Evolutionary conservation across 53 echinoderm and acorn worm genomes (phyloP).

Genomic region (Stichopus horrens): DNA sequence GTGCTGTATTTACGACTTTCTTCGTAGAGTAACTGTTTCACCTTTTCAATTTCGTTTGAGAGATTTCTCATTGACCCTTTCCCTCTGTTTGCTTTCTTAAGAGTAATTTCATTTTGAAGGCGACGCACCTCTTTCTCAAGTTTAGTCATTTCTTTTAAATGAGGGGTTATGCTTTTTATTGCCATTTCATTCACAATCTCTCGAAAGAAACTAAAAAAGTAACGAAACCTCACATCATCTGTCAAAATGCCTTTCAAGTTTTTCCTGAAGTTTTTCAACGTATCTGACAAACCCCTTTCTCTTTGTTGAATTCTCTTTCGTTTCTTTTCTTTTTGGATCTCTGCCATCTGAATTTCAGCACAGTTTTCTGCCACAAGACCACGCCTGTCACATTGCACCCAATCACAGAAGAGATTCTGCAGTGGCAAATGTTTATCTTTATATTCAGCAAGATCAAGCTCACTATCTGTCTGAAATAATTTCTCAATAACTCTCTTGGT

Average conservation of each 20-base stretch:
- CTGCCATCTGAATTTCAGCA: conserved; percentile 22
- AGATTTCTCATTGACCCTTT: background rate
- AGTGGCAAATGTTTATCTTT: conserved; percentile 17
- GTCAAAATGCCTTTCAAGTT: background rate
- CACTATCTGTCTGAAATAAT: background rate
- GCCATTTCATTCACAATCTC: conserved; percentile 18
- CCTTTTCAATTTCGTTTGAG: background rate
- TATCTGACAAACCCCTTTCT: background rate
- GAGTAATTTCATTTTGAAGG: background rate
- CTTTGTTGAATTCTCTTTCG: background rate
- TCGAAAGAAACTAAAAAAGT: conserved; percentile 6
- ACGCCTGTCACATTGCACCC: conserved; percentile 1
- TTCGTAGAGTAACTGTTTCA: background rate
- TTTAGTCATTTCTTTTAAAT: conserved; percentile 4
- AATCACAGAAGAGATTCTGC: conserved; percentile 1
- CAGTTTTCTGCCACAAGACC: background rate
- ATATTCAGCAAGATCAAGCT: conserved; percentile 1
- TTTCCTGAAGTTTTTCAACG: background rate
- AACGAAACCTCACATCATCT: conserved; percentile 2
- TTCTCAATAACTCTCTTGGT: background rate
- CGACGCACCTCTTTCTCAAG: background rate
- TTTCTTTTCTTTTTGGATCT: conserved; percentile 18
- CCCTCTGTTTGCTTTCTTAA: background rate
- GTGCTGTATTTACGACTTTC: conserved; percentile 21
- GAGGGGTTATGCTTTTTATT: conserved; percentile 18